These are phyloP conservation scores for Oreochromis aureus DNA, from an alignment of 2,113 vertebrate genomes.

Conservation along the genomic window DNA sequence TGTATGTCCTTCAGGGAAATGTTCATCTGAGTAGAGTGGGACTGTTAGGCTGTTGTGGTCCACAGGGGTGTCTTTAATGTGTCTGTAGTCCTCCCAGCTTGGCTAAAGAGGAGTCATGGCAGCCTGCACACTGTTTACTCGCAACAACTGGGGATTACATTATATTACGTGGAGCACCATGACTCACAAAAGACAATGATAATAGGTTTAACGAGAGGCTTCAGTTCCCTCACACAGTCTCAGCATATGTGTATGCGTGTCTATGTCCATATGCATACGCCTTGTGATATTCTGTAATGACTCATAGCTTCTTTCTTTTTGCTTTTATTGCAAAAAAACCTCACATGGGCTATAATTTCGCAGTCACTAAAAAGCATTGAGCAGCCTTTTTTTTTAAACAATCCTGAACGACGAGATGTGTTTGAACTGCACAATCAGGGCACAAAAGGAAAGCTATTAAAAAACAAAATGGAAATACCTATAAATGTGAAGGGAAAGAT, in stretches of 20 bases:
- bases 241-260: neutral
- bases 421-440: slow-evolving; percentile 12
- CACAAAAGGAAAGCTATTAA: slow-evolving; percentile 1
- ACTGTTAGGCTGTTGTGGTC: slow-evolving; percentile 6
- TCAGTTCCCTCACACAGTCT: neutral
- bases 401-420: neutral
- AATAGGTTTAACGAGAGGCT: slow-evolving; percentile 44
- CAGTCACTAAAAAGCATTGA: slow-evolving; percentile 1
- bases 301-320: neutral
- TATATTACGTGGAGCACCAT: slow-evolving; percentile 32
- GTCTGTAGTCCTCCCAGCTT: slow-evolving; percentile 45
- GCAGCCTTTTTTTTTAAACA: neutral
- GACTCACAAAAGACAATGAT: slow-evolving; percentile 42
- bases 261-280: neutral
- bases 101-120: slow-evolving; percentile 14
- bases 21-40: neutral
- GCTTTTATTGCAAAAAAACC: neutral
- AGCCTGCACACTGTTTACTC: slow-evolving; percentile 19
- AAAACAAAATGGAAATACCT: neutral
- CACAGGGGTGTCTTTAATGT: slow-evolving; percentile 29
- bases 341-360: slow-evolving; percentile 20
- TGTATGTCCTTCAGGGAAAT: neutral
- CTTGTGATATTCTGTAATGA: slow-evolving; percentile 12
- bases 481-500: neutral
- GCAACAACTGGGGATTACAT: slow-evolving; percentile 39